A percentile compares a stretch with the other conserved stretches of the same genome.
These are phyloP conservation scores for Drosophila silvestris DNA, from an alignment of 2,888 invertebrate genomes.

Conservation along the genomic window DNA sequence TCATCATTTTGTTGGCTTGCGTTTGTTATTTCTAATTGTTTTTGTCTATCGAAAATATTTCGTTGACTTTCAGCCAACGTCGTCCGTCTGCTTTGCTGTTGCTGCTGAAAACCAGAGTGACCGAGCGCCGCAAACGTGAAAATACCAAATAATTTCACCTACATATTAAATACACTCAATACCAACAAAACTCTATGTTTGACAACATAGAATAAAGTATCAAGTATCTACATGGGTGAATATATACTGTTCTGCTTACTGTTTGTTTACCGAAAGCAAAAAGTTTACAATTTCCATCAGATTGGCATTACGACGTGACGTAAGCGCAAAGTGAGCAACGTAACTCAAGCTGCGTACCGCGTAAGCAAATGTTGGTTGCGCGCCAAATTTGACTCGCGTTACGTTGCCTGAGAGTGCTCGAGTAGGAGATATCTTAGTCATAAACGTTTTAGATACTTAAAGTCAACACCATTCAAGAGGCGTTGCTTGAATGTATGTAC, in stretches of 20 bases:
- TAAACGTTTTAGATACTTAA: neutral
- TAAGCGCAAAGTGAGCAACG: conserved; percentile 21
- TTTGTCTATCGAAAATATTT: conserved; percentile 68
- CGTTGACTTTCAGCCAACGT: conserved; percentile 62
- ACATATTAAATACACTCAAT: neutral
- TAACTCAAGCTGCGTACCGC: conserved; percentile 8
- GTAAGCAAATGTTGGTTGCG: conserved; percentile 15
- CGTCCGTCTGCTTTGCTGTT: conserved; percentile 58
- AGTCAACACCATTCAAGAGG: neutral
- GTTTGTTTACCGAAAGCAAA: neutral
- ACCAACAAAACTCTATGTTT: neutral
- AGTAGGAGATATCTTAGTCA: neutral
- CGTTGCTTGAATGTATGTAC: neutral
- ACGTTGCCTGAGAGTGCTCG: conserved; percentile 5
- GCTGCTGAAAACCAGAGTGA: conserved; percentile 63
- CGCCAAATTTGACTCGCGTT: neutral
- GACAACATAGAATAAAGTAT: neutral
- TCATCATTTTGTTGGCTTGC: conserved; percentile 86
- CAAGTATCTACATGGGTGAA: neutral
- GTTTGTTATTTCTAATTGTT: conserved; percentile 52
- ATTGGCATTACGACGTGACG: conserved; percentile 1
- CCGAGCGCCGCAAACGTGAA: conserved; percentile 8
- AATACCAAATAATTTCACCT: conserved; percentile 4
- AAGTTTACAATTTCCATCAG: neutral
- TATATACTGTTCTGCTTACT: neutral